Conservation (phyloP, 2,113 vertebrate genomes). For the Tretioscincus oriximinensis region DNA sequence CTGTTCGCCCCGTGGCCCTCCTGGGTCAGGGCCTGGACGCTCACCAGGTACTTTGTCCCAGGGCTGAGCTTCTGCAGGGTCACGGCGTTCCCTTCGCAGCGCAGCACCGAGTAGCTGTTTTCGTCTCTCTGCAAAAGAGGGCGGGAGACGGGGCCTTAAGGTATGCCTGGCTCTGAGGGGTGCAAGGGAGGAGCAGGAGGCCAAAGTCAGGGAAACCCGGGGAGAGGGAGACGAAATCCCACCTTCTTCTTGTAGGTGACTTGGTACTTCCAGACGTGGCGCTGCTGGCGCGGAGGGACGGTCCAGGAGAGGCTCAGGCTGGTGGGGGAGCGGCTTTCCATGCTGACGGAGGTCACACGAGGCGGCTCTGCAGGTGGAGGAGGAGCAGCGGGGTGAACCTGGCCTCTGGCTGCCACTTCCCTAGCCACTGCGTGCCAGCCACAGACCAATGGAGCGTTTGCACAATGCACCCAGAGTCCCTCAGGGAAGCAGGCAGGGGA, state of each 20-base stretch:
- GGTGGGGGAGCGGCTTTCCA: conserved; percentile 79
- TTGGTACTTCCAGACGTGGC: conserved; percentile 80
- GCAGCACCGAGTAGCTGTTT: conserved; percentile 86
- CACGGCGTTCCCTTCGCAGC: conserved; percentile 81
- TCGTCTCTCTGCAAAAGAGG: conserved; percentile 73
- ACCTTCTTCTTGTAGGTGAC: conserved; percentile 96
- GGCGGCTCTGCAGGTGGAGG: conserved; percentile 78
- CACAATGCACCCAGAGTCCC: too few species aligned
- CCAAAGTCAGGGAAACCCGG: not conserved
- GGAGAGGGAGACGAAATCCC: not conserved
- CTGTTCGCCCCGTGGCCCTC: conserved; percentile 78
- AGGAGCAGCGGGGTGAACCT: not conserved
- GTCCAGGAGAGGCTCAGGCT: conserved; percentile 88
- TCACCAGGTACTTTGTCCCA: conserved; percentile 84
- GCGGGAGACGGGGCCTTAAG: not conserved
- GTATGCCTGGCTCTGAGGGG: too few species aligned
- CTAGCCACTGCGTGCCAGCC: too few species aligned
- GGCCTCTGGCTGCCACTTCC: too few species aligned
- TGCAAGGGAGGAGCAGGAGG: too few species aligned
- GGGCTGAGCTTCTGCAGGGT: conserved; percentile 80
- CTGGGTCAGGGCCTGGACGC: conserved; percentile 81
- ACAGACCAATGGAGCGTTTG: not conserved
- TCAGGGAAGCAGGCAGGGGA: too few species aligned
- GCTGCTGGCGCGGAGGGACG: conserved; percentile 73
- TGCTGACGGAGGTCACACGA: conserved; percentile 78